Evolutionary conservation across 92 coral and sea anemone genomes (phyloP).

Genomic region (Palythoa caribaeorum): DNA sequence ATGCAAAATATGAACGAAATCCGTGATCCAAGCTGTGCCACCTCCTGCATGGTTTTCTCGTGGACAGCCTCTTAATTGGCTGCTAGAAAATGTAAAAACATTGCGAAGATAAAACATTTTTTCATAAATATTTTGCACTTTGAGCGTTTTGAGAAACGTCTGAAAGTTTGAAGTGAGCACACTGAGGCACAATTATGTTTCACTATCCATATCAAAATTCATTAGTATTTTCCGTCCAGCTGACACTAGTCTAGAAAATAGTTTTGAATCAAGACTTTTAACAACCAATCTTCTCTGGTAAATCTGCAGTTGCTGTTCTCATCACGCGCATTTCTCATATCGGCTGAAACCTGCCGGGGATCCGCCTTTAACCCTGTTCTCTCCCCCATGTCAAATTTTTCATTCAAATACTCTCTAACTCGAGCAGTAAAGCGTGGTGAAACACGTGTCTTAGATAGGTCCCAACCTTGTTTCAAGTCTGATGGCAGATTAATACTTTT

Average conservation of each 20-base stretch:
- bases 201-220: too few species aligned
- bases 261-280: constrained; percentile 24
- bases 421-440: constrained; percentile 11
- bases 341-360: constrained; percentile 43
- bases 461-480: constrained; percentile 45
- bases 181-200: too few species aligned
- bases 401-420: constrained; percentile 25
- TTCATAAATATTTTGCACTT: too few species aligned
- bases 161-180: too few species aligned
- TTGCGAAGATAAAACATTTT: too few species aligned
- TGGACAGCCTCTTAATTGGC: too few species aligned
- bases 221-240: too few species aligned
- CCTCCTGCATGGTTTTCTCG: too few species aligned
- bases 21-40: too few species aligned
- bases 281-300: constrained; percentile 53
- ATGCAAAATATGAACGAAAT: too few species aligned
- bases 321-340: constrained; percentile 46
- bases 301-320: constrained; percentile 35
- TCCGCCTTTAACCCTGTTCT: constrained; percentile 39
- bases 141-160: too few species aligned
- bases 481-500: constrained; percentile 22
- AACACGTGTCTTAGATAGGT: constrained; percentile 27
- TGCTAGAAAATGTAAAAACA: too few species aligned
- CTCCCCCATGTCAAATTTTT: constrained; percentile 25
- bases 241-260: constrained; percentile 59